A percentile compares a stretch with the other conserved stretches of the same genome.
These are phyloP conservation scores for Orthonyx spaldingii DNA, from an alignment of 2,113 vertebrate genomes.

Conservation along the genomic window DNA sequence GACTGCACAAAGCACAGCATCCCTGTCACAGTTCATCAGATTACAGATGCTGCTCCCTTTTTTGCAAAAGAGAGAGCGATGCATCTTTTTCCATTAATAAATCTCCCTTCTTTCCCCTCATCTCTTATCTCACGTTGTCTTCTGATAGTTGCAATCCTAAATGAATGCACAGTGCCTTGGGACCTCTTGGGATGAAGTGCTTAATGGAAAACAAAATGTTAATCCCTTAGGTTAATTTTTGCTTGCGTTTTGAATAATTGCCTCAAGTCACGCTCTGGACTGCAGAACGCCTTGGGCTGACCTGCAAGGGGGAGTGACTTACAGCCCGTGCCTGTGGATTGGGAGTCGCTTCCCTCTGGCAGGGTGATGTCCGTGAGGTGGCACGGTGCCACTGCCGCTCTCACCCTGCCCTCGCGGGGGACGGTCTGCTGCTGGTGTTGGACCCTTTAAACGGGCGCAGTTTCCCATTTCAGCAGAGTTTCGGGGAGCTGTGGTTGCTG, in stretches of 20 bases:
- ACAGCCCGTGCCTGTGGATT: background rate
- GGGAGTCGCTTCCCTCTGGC: background rate
- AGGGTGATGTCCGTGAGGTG: background rate
- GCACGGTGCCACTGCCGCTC: background rate
- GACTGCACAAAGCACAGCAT: background rate
- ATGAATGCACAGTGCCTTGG: background rate
- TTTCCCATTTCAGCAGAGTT: background rate
- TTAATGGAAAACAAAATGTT: background rate
- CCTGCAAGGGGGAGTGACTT: background rate
- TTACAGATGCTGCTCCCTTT: background rate
- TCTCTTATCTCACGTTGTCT: background rate
- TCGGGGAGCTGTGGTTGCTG: background rate
- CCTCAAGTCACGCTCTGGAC: background rate
- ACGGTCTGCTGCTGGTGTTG: background rate
- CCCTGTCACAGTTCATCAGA: background rate
- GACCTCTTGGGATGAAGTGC: background rate
- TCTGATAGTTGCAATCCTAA: background rate
- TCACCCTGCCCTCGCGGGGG: background rate
- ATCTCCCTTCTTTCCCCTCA: background rate
- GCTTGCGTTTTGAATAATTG: background rate
- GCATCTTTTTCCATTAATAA: background rate
- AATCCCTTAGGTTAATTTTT: background rate
- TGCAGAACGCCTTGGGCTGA: background rate
- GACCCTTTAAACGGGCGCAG: rapidly evolving
- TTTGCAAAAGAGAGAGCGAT: background rate